phyloP scores from a whole-genome alignment of 2,888 invertebrate genomes.

The Dysmachus trigonus region DNA sequence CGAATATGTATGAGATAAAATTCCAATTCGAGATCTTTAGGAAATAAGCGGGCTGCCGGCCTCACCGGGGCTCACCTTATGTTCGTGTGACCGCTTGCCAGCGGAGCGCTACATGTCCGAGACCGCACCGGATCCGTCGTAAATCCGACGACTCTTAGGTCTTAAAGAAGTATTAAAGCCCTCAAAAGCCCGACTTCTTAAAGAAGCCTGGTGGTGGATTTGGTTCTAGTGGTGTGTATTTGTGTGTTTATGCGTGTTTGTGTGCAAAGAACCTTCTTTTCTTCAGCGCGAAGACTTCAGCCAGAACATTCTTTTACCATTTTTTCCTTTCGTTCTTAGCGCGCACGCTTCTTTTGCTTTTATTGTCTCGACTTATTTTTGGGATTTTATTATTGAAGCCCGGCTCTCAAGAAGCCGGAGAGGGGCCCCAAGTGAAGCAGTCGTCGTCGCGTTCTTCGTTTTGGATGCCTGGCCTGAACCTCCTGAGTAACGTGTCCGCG shows the following conservation, averaged over 20 bases:
- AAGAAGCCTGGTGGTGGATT: not conserved
- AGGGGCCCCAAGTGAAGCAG: conserved; percentile 21
- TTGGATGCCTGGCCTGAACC: conserved; percentile 6
- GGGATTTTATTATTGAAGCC: conserved; percentile 39
- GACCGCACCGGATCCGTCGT: not conserved
- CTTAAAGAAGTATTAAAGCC: not conserved
- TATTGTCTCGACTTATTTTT: conserved; percentile 27
- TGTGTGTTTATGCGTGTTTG: no score
- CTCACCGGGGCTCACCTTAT: conserved; percentile 46
- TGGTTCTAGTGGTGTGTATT: conserved; percentile 13
- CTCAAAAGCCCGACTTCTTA: not conserved
- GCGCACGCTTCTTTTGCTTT: conserved; percentile 21
- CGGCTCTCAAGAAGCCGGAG: not conserved
- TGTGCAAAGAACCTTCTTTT: conserved; percentile 22
- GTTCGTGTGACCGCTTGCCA: conserved; percentile 35
- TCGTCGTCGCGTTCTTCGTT: conserved; percentile 26
- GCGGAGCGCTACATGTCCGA: not conserved
- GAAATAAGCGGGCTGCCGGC: conserved; percentile 46
- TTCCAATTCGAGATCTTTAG: conserved; percentile 47
- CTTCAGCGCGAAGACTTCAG: conserved; percentile 14
- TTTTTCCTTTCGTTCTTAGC: conserved; percentile 23
- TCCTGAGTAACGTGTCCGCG: not conserved
- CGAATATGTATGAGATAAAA: conserved; percentile 49
- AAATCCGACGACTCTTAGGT: conserved; percentile 19
- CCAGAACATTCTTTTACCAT: conserved; percentile 36